Base-by-base conservation (phyloP, 2,888 invertebrate species). In the Rhorus exstirpatorius region DNA sequence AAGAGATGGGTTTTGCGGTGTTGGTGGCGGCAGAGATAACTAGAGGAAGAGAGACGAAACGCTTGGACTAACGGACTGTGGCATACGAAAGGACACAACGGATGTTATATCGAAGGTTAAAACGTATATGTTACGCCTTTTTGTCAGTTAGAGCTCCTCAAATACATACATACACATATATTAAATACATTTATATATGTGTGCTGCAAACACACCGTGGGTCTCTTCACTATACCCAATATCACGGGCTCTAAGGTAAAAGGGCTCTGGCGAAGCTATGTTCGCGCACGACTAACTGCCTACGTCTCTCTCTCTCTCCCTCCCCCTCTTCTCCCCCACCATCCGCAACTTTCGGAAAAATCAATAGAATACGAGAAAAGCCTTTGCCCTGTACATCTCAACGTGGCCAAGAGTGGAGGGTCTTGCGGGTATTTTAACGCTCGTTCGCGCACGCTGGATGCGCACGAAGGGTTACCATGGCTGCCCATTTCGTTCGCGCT, bases 361-460 rank as follows among this genome's bases (percentile, higher is more conserved):
- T 95, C 95, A 95, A 95, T 95, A 95, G 93, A 93, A 94, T 94
- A 94, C 94, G 94, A 94, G 92, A 92, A 92, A 92, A 92, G 91
- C 90, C 88, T 90, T 88, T 86, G 88, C 75, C 65, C 75, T 41
- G 67, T 76, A 67, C 46, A 76, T 55, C 26, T 17, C 21, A 31
- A 46, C 31, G 49, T 35, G 35, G 87, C 38, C 86, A 86, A 89
- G 87, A 88, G 87, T 86, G 84, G 87, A 86, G 86, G 86, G 78
- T 85, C 87, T 85, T 74, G 79, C 55, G 77, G 67, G 49, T 79
- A 63, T 76, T 79, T 67, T 46, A 51, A 65, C 80, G 60, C 76
- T 74, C 72, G 65, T 35, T 67, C 65, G 53, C 68, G 67, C 53
- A 17, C 55, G 60, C 17, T 53, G 44, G 74, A 74, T 74, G 74